Evolutionary conservation across 2,113 vertebrate genomes (phyloP), one percentile per base, ranked within the genome.

Genomic region (Monopterus albus): DNA sequence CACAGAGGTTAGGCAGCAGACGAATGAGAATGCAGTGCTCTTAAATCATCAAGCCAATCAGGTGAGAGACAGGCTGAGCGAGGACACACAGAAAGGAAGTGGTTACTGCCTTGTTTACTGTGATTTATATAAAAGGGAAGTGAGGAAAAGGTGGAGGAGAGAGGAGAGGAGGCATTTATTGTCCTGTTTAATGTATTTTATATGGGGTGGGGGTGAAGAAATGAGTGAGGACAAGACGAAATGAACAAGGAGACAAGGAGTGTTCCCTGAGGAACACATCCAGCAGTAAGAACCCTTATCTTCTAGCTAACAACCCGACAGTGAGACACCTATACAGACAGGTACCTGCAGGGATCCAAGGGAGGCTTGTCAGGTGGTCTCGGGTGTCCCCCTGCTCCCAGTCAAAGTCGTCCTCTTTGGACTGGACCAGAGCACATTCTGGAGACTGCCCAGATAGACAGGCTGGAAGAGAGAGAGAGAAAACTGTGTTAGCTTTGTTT

Each of bases 281-380:
- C n/a, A n/a, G n/a, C n/a, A n/a, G n/a, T n/a, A n/a, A n/a, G n/a
- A n/a, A n/a, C n/a, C n/a, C n/a, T n/a, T n/a, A n/a, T n/a, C n/a
- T n/a, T n/a, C n/a, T n/a, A n/a, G n/a, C n/a, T n/a, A n/a, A n/a
- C n/a, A n/a, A n/a, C n/a, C n/a, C n/a, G n/a, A n/a, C n/a, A n/a
- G n/a, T n/a, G n/a, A n/a, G n/a, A n/a, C n/a, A n/a, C n/a, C n/a
- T n/a, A n/a, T n/a, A 53, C 15, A 15, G 67, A 76, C 6, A 10
- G 29, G n/a, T 89, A 99, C 97, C 97, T 88, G 95, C 87, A 26
- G 96, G 97, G 87, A 96, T 92, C 93, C 95, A 96, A 7, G 93
- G 92, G 72, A 88, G 92, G 1, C 85, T 84, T 1, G 92, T 84
- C 0, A 92, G 88, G 20, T 90, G 94, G 61, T 92, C 50, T 0